Percentiles rank a stretch among this genome's conserved stretches.
Evolutionary conservation across 2,888 invertebrate genomes (phyloP).

Genomic region (Archips crataeganus): DNA sequence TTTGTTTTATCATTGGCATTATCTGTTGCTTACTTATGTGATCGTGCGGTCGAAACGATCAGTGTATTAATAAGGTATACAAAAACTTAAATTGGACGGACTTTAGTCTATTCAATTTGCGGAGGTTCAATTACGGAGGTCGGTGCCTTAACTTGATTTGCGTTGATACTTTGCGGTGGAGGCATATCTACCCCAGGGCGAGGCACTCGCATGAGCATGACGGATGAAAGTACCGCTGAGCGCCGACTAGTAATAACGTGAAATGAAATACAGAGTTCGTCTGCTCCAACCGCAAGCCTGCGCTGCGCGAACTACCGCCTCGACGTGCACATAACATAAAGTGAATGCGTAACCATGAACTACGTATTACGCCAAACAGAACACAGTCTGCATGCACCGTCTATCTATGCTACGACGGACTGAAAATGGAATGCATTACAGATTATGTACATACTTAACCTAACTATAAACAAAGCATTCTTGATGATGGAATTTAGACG

Average conservation of each 20-base stretch:
- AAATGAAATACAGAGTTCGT: constrained; percentile 73
- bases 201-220: constrained; percentile 70
- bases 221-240: constrained; percentile 73
- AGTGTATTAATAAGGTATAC: constrained; percentile 18
- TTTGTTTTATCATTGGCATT: constrained; percentile 39
- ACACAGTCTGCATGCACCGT: constrained; percentile 11
- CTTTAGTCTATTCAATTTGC: constrained; percentile 49
- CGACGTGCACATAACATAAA: constrained; percentile 55
- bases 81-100: constrained; percentile 32
- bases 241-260: constrained; percentile 69
- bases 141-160: constrained; percentile 48
- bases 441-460: constrained; percentile 23
- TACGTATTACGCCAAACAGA: constrained; percentile 55
- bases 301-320: constrained; percentile 54
- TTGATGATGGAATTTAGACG: constrained; percentile 28
- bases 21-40: constrained; percentile 21
- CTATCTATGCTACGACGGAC: constrained; percentile 25
- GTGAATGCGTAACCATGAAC: constrained; percentile 72
- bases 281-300: constrained; percentile 68
- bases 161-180: constrained; percentile 66
- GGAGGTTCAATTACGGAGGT: constrained; percentile 43
- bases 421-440: constrained; percentile 16
- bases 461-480: constrained; percentile 30
- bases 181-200: constrained; percentile 54
- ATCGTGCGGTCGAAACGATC: constrained; percentile 26